Percentiles rank a stretch among this genome's conserved stretches.
Evolutionary conservation across 2,888 invertebrate genomes (phyloP).

Genomic region (Scaptodrosophila latifasciaeformis): DNA sequence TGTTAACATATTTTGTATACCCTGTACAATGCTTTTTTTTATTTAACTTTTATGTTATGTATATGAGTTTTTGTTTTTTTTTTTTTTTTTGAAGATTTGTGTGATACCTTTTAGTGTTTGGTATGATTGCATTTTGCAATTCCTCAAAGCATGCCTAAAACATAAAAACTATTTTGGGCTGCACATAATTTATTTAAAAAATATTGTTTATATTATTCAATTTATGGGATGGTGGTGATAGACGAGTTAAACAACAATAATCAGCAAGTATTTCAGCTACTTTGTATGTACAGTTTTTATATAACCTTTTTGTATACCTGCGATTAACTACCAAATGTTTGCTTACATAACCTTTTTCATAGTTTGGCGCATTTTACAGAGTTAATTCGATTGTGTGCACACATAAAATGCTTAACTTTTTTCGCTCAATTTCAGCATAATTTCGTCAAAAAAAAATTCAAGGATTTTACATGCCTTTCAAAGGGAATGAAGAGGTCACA

Average conservation of each 20-base stretch:
- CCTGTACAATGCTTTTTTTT: slow-evolving; percentile 58
- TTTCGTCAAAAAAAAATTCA: not conserved
- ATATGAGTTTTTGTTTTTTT: slow-evolving; percentile 11
- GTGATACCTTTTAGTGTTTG: slow-evolving; percentile 24
- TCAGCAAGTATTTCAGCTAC: slow-evolving; percentile 72
- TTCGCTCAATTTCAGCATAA: slow-evolving; percentile 11
- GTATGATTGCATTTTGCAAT: slow-evolving; percentile 70
- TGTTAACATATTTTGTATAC: slow-evolving; percentile 30
- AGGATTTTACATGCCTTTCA: slow-evolving; percentile 51
- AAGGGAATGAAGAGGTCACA: too few relatives aligned
- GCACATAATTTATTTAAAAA: slow-evolving; percentile 18
- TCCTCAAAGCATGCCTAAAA: slow-evolving; percentile 52
- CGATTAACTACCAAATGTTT: slow-evolving; percentile 54
- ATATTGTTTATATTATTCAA: not conserved
- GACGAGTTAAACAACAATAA: slow-evolving; percentile 40
- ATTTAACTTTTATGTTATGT: slow-evolving; percentile 29
- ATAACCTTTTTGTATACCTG: slow-evolving; percentile 68
- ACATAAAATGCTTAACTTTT: slow-evolving; percentile 27
- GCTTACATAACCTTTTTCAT: slow-evolving; percentile 42
- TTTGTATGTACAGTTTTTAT: slow-evolving; percentile 59
- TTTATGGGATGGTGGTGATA: not conserved
- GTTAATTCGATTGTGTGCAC: slow-evolving; percentile 25
- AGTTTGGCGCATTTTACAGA: slow-evolving; percentile 17
- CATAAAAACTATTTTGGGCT: not conserved
- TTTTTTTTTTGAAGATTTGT: slow-evolving; percentile 4